Evolutionary conservation across 2,888 invertebrate genomes (phyloP).

Genomic region (Sialis lutaria): DNA sequence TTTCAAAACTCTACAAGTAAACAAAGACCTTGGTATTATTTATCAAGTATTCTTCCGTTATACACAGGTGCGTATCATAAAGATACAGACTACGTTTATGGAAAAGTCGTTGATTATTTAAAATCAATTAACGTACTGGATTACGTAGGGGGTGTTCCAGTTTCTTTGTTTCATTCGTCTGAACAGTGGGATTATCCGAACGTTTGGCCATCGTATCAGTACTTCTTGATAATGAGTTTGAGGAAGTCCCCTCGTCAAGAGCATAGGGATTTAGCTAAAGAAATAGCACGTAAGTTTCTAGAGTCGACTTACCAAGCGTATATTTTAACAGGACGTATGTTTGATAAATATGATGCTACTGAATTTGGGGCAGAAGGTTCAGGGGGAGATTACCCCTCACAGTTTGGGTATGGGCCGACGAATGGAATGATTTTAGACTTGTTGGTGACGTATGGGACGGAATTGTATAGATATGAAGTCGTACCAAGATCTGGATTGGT

Average conservation of each 20-base stretch:
- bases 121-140: slow-evolving; percentile 26
- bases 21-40: slow-evolving; percentile 47
- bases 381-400: slow-evolving; percentile 64
- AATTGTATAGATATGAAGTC: too few species aligned
- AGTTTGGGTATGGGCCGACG: slow-evolving; percentile 65
- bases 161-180: slow-evolving; percentile 43
- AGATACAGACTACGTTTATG: slow-evolving; percentile 24
- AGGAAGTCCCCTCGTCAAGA: slow-evolving; percentile 35
- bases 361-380: slow-evolving; percentile 47
- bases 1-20: slow-evolving; percentile 39
- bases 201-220: slow-evolving; percentile 72
- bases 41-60: slow-evolving; percentile 54
- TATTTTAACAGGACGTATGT: slow-evolving; percentile 31
- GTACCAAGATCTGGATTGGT: too few species aligned
- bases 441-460: neutral
- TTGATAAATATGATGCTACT: slow-evolving; percentile 53
- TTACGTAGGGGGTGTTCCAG: slow-evolving; percentile 49
- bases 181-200: slow-evolving; percentile 75
- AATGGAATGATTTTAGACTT: slow-evolving; percentile 33
- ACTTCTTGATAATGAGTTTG: slow-evolving; percentile 51
- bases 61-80: slow-evolving; percentile 40
- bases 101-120: slow-evolving; percentile 35
- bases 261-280: slow-evolving; percentile 37
- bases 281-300: slow-evolving; percentile 52
- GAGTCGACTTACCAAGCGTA: slow-evolving; percentile 44